phyloP scores from a whole-genome alignment of 2,113 vertebrate genomes.

The Thunnus thynnus region DNA sequence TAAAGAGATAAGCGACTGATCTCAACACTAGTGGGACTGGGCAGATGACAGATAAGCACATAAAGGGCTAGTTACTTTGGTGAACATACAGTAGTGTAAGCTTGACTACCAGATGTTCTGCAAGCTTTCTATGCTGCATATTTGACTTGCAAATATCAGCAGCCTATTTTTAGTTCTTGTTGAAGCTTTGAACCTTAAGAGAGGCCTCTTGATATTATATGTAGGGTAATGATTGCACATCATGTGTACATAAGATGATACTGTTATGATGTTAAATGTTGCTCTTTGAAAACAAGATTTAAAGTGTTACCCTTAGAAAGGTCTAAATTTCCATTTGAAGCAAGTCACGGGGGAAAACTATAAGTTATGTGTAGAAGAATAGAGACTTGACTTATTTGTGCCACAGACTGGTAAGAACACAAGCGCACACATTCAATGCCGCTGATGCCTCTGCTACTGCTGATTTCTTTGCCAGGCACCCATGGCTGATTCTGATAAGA shows the following conservation, averaged over 20 bases:
- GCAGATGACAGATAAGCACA: conserved; percentile 61
- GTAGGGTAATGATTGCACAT: conserved; percentile 6
- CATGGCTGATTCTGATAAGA: conserved; percentile 24
- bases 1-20: conserved; percentile 70
- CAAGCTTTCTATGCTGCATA: conserved; percentile 30
- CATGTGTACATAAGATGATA: not conserved
- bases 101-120: conserved; percentile 64
- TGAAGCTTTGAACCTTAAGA: conserved; percentile 33
- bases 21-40: conserved; percentile 43
- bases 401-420: not conserved
- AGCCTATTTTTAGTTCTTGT: conserved; percentile 45
- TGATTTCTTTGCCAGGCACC: conserved; percentile 28
- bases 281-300: conserved; percentile 30
- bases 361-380: not conserved
- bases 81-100: conserved; percentile 18
- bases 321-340: conserved; percentile 21
- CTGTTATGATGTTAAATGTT: conserved; percentile 24
- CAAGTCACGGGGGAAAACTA: not conserved
- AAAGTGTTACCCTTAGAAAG: conserved; percentile 1
- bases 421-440: not conserved
- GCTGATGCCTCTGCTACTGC: conserved; percentile 3
- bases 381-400: not conserved
- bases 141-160: conserved; percentile 67
- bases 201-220: conserved; percentile 15
- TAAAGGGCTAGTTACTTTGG: conserved; percentile 53